phyloP scores from a whole-genome alignment of 1,140 invertebrate genomes.

The Drosophila pandora region DNA sequence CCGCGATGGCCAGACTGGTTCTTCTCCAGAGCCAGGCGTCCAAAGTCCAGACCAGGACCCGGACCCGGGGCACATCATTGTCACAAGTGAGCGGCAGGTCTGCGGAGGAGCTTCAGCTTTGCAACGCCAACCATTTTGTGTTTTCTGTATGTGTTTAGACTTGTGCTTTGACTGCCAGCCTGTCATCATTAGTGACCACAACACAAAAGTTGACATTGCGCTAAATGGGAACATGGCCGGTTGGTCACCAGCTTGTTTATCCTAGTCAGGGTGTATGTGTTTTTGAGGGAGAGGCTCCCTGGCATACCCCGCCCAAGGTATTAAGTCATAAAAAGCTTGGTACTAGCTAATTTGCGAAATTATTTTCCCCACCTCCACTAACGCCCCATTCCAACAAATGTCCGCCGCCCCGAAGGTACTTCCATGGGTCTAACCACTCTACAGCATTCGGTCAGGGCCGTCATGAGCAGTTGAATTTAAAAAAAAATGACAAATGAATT shows the following conservation, averaged over 20 bases:
- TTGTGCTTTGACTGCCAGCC: conserved; percentile 60
- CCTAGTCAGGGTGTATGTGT: conserved; percentile 1
- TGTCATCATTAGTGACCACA: conserved; percentile 80
- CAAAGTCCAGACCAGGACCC: neutral
- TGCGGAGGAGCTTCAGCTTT: neutral
- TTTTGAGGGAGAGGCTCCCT: conserved; percentile 11
- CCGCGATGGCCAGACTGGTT: neutral
- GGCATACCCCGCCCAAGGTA: conserved; percentile 48
- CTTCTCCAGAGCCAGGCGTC: neutral
- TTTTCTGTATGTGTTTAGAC: conserved; percentile 48
- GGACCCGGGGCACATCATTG: conserved; percentile 47
- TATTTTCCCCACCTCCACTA: conserved; percentile 22
- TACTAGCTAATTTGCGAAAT: conserved; percentile 63
- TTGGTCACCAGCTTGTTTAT: conserved; percentile 7
- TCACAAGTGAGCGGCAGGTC: conserved; percentile 30
- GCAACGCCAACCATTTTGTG: conserved; percentile 19
- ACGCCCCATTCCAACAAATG: neutral
- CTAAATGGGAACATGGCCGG: conserved; percentile 66
- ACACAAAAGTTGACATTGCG: conserved; percentile 75
- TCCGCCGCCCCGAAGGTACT: neutral
- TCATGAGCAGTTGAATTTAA: conserved; percentile 4
- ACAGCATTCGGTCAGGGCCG: conserved; percentile 18
- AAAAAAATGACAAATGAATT: conserved; percentile 37
- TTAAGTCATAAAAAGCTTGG: conserved; percentile 74
- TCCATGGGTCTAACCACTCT: conserved; percentile 6